phyloP scores from a whole-genome alignment of 2,113 vertebrate genomes.

The Malurus melanocephalus region DNA sequence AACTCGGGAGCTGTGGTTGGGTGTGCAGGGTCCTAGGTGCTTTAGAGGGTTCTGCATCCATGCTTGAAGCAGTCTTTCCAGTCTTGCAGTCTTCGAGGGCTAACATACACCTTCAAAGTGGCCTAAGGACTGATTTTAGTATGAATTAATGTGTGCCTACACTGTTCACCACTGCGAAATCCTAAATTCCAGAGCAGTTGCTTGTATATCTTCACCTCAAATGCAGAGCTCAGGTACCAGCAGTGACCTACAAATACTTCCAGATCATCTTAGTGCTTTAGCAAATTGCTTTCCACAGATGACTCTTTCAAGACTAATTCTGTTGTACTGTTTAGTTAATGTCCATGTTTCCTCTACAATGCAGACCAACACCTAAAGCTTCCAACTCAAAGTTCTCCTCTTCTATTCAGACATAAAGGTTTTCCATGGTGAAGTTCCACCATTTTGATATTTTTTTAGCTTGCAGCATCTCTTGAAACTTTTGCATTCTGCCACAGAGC shows the following conservation, averaged over 20 bases:
- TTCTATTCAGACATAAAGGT: not conserved
- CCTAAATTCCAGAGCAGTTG: not conserved
- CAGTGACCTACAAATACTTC: not conserved
- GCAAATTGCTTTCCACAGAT: not conserved
- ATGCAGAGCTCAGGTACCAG: not conserved
- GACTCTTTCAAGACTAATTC: not conserved
- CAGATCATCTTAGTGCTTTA: not conserved
- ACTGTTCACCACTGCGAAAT: not conserved
- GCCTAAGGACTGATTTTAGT: not conserved
- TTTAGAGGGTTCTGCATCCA: not conserved
- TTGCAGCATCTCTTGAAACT: not conserved
- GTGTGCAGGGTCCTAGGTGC: not conserved
- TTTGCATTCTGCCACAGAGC: not conserved
- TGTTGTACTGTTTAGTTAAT: not conserved
- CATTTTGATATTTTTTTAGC: not conserved
- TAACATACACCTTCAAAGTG: not conserved
- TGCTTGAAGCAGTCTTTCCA: not conserved
- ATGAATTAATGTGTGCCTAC: not conserved
- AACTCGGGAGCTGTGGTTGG: not conserved
- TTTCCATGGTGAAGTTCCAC: not conserved
- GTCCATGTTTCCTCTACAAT: not conserved
- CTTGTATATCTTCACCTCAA: not conserved
- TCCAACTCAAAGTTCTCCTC: not conserved
- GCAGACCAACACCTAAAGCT: fast-evolving
- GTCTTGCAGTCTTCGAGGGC: not conserved